phyloP scores from a whole-genome alignment of 2,113 vertebrate species.

The Pycnonotus jocosus region DNA sequence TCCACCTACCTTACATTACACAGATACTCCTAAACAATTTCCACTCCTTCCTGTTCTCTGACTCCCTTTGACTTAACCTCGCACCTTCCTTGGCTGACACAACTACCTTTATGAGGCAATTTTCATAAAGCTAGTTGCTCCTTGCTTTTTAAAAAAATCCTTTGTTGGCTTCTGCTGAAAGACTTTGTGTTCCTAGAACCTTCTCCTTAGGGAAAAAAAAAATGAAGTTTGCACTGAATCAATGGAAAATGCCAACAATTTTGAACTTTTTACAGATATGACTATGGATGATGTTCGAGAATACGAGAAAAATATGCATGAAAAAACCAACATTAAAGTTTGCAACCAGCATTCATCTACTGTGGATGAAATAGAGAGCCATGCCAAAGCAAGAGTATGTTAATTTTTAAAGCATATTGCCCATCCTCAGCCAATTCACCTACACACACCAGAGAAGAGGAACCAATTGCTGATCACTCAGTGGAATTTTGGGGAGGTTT shows the following conservation, averaged over 20 bases:
- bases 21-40: conserved; percentile 40
- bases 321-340: conserved; percentile 99
- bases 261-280: conserved; percentile 98
- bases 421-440: conserved; percentile 11
- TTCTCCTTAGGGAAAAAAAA: conserved; percentile 14
- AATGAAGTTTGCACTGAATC: conserved; percentile 48
- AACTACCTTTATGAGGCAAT: conserved; percentile 73
- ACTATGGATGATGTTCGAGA: conserved; percentile 96
- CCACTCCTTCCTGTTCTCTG: conserved; percentile 69
- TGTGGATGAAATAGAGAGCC: conserved; percentile 92
- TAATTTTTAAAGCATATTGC: conserved; percentile 68
- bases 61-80: conserved; percentile 58
- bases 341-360: conserved; percentile 91
- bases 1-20: conserved; percentile 18
- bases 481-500: background rate
- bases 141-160: conserved; percentile 52
- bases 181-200: conserved; percentile 32
- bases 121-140: conserved; percentile 74
- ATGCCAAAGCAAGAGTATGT: conserved; percentile 95
- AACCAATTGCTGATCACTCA: background rate
- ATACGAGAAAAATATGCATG: conserved; percentile 98
- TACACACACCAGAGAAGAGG: background rate
- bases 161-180: conserved; percentile 71
- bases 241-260: conserved; percentile 78
- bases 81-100: conserved; percentile 63